Percentiles rank a stretch among this genome's conserved stretches.
These are phyloP conservation scores for Notospermus geniculatus DNA, from an alignment of 1,140 invertebrate genomes.

Conservation along the genomic window DNA sequence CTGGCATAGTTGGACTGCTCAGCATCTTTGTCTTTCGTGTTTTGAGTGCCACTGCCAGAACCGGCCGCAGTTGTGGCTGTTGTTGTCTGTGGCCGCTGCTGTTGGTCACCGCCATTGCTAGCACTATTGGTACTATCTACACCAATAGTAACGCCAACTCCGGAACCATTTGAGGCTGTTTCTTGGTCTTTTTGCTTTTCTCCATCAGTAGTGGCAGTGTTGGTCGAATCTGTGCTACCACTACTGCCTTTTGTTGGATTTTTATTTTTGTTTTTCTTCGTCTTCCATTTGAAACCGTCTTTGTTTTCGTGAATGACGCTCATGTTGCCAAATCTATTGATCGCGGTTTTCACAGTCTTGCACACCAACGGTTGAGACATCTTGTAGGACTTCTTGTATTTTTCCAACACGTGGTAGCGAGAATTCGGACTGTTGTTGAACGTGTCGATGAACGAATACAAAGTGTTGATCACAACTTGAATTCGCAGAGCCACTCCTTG, in stretches of 20 bases:
- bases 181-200: not conserved
- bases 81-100: too few relatives aligned
- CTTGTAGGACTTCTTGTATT: slow-evolving; percentile 11
- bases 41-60: not conserved
- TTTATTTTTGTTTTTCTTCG: slow-evolving; percentile 10
- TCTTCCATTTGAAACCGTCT: slow-evolving; percentile 9
- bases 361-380: slow-evolving; percentile 2
- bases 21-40: not conserved
- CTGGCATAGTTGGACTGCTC: not conserved
- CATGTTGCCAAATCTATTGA: slow-evolving; percentile 8
- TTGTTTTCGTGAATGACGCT: slow-evolving; percentile 10
- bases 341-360: slow-evolving; percentile 5
- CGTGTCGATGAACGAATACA: slow-evolving; percentile 9
- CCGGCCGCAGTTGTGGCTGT: not conserved
- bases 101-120: too few relatives aligned
- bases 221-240: not conserved
- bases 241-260: too few relatives aligned
- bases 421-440: slow-evolving; percentile 11
- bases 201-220: not conserved
- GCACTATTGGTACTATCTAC: too few relatives aligned
- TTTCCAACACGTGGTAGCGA: not conserved
- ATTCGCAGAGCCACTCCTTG: not conserved
- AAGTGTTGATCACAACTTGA: not conserved
- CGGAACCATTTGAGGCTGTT: not conserved
- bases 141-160: not conserved